Base-by-base conservation (phyloP, 2,888 invertebrate genomes). In the Dysmachus trigonus region DNA sequence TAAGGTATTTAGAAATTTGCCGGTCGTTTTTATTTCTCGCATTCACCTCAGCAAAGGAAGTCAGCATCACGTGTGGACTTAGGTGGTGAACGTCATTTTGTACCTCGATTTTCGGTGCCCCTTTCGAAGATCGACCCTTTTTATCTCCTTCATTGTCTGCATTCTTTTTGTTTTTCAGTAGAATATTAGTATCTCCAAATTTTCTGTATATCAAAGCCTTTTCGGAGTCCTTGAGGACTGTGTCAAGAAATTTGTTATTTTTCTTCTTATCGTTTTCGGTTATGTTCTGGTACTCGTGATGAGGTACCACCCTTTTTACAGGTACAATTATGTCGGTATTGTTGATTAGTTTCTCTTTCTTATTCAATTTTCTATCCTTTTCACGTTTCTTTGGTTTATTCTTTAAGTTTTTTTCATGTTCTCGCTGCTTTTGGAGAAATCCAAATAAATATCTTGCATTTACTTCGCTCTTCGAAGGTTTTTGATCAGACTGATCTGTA, bases 171-270 rank as follows among this genome's bases (percentile, higher is more conserved):
- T 86, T 88, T 76, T 87, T 88, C 10, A 83, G 13, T 30, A 88
- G 31, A 31, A 87, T 76, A 85, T 88, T 88, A 2, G 89, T 89
- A 62, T 89, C 89, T 30, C 89, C 89, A 73, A 89, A 89, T 87
- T 88, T 88, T 13, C 89, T 82, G 74, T 81, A 88, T 7, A 87
- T 85, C 0, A 86, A 86, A 18, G 82, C n/a, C 10, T 83, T 86
- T 73, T 87, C 86, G 13, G 62, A 15, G 1, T 79, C 62, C 31
- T 72, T 87, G 8, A 41, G 84, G 31, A 51, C 71, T 51, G 82
- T 82, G 47, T 72, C 51, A 33, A 79, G 51, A 47, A 85, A 86
- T n/a, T 83, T 38, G 22, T 77, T 84, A 2, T 81, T 81, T 47
- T 81, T 84, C 33, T 79, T 85, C 27, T 86, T 86, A 8, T 86